Evolutionary conservation across 1,140 invertebrate genomes (phyloP), one percentile per base, ranked within the genome.

Genomic region (Zaprionus nigranus): DNA sequence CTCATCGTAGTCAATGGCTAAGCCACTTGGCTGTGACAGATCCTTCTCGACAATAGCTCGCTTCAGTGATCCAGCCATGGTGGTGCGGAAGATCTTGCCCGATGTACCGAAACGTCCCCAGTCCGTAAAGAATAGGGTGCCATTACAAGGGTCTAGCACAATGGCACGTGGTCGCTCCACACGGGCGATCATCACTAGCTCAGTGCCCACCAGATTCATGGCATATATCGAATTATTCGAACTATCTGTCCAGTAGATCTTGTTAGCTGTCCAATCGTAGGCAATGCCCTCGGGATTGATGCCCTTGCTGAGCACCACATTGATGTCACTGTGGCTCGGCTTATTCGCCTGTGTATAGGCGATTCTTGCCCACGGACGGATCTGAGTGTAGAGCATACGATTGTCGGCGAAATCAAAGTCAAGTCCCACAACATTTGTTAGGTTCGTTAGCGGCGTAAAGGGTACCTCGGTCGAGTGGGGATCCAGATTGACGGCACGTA

Each of bases 181-280:
- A 84, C 96, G 94, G 2, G 97, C 96, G 67, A 99, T 99, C 95
- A 98, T 99, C 0, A 99, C 96, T 38, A 99, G 94, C 84, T 99
- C 96, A 0, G 96, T 94, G 11, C 98, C 97, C 87, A 98, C 96
- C 5, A 98, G 93, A 90, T 99, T 98, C 96, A 99, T 98, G 0
- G 98, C 97, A 82, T 98, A 99, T 56, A 99, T 98, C 28, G 97
- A 98, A 74, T 97, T 97, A 82, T 98, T 99, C 0, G 96, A 97
- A 49, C 96, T 98, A 81, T 99, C 98, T 0, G 98, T 98, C 98
- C 98, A 99, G 91, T 99, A 99, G 30, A 99, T 96, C 93, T 99
- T 99, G 85, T 98, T 97, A 75, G 98, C 97, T 0, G 98, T 98
- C 98, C 98, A 99, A 86, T 99, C 98, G 88, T 98, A 99, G 0